Percentiles rank a stretch among this genome's conserved stretches.
These are phyloP conservation scores for Diachrysia chrysitis DNA, from an alignment of 2,888 invertebrate genomes.

Conservation along the genomic window DNA sequence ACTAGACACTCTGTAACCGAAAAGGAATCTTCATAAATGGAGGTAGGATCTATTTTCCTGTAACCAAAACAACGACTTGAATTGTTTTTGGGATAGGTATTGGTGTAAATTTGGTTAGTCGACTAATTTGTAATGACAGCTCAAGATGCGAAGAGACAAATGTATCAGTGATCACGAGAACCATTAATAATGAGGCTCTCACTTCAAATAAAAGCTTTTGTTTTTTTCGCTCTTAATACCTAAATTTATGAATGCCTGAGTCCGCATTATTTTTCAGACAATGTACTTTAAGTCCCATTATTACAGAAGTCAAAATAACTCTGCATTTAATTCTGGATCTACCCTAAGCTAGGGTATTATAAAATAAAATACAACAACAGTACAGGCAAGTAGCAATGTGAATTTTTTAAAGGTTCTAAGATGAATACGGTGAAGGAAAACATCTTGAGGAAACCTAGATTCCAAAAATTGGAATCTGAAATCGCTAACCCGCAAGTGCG, in stretches of 20 bases:
- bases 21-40: background rate
- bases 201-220: background rate
- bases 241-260: background rate
- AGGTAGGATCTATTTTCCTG: background rate
- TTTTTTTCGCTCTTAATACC: background rate
- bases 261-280: background rate
- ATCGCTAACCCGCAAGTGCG: no score
- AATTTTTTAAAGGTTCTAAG: no score
- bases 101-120: background rate
- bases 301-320: background rate
- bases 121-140: constrained; percentile 3
- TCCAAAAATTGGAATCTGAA: no score
- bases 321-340: no score
- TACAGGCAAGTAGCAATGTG: no score
- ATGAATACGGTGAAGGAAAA: no score
- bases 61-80: background rate
- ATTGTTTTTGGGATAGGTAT: background rate
- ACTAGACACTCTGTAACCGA: background rate
- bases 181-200: background rate
- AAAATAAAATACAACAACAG: no score
- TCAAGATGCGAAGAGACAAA: background rate
- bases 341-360: no score
- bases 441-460: no score
- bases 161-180: background rate
- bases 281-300: background rate